Base-by-base conservation (phyloP, 1,140 invertebrate genomes). In the Drosophila equinoxialis region DNA sequence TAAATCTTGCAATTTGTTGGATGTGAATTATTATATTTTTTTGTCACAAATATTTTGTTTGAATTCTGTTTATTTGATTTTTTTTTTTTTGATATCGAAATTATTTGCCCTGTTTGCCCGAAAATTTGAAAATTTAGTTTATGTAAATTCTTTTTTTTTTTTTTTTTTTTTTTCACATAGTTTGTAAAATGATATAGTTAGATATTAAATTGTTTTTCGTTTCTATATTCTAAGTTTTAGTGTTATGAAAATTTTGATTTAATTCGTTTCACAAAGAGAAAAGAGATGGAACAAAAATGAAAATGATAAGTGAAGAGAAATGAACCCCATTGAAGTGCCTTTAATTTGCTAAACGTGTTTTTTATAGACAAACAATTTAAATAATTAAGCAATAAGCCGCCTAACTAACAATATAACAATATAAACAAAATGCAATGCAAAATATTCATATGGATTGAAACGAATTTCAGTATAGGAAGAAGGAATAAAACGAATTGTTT, bases 301-400 rank as follows among this genome's bases (percentile, higher is more conserved):
- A 20, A 26, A 4, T 20, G 20, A 23, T 17, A 10, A 20, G 8
- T 10, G 14, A 51, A 51, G 20, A n/a, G 3, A 39, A 39, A 39
- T 11, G 37, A 39, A 51, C 45, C 30, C 79, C 80, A 79, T 89
- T 82, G 76, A 89, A 89, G 84, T 89, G 84, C 84, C 84, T 89
- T 89, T 89, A 81, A 87, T 89, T 89, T 89, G 84, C 84, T 89
- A 89, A 89, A 84, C 33, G 67, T 89, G 80, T 89, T 89, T 86
- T 85, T 86, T 87, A 80, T 72, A 87, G 79, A 82, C 41, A 77
- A 81, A 86, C 68, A 79, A 86, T 86, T 86, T 81, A 26, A 65
- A 51, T 77, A 77, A 57, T 80, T 62, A 58, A 66, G 54, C 60
- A 73, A 73, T 63, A 68, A 71, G 57, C 57, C 57, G 35, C 57